These are phyloP conservation scores for Rutilus rutilus DNA, from an alignment of 2,113 vertebrate genomes.

Conservation along the genomic window DNA sequence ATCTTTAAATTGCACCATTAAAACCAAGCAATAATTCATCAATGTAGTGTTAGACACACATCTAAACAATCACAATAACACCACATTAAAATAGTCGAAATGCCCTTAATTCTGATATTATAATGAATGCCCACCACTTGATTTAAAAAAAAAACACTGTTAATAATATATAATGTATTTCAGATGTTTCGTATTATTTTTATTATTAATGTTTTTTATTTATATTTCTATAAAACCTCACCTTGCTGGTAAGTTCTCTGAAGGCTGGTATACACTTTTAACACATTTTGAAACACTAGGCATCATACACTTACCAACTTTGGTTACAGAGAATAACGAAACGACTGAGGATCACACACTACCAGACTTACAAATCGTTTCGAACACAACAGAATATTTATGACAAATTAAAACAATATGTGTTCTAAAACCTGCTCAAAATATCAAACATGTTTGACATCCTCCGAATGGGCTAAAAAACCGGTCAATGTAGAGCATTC, in stretches of 20 bases:
- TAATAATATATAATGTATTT: not conserved
- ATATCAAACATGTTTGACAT: no score
- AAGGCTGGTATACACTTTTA: not conserved
- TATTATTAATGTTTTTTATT: not conserved
- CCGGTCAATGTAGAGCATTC: no score
- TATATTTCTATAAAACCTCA: not conserved
- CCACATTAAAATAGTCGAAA: not conserved
- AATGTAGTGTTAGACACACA: not conserved
- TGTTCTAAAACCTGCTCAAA: no score
- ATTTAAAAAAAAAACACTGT: not conserved
- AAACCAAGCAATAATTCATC: not conserved
- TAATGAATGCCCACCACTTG: conserved; percentile 21
- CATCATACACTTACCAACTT: not conserved
- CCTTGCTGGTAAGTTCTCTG: not conserved
- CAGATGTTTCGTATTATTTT: not conserved
- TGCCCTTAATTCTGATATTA: not conserved
- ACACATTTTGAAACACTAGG: not conserved
- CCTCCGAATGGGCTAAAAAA: no score
- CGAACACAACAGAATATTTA: no score
- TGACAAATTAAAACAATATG: no score
- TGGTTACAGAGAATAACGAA: not conserved
- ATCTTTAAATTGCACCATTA: not conserved
- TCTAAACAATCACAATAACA: not conserved
- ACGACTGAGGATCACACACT: not conserved
- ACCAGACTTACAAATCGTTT: not conserved